Evolutionary conservation across 2,113 vertebrate species (phyloP).

Genomic region (Shinisaurus crocodilurus): DNA sequence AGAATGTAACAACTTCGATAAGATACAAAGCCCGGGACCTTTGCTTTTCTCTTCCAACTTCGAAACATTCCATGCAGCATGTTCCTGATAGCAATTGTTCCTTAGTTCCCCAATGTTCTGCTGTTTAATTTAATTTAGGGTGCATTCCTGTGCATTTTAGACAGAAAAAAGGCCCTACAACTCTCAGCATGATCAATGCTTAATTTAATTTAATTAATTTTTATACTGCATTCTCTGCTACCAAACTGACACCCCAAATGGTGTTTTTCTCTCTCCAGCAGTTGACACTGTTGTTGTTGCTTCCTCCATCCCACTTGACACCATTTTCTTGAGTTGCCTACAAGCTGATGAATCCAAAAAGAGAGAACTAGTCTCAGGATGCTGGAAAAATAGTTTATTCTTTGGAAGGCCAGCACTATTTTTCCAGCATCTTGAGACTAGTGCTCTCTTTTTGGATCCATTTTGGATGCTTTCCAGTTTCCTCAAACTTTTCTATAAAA

Average conservation of each 20-base stretch:
- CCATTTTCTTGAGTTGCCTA: not conserved
- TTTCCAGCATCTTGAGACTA: no score
- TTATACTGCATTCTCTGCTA: not conserved
- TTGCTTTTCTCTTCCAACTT: not conserved
- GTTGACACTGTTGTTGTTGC: not conserved
- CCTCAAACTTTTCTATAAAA: no score
- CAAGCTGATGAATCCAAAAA: not conserved
- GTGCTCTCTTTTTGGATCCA: no score
- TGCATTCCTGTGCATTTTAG: no score
- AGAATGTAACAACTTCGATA: no score
- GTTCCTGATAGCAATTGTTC: not conserved
- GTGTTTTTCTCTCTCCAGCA: not conserved
- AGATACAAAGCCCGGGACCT: not conserved
- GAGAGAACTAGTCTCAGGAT: no score
- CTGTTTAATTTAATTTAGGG: not conserved
- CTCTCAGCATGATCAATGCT: no score
- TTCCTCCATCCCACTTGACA: not conserved
- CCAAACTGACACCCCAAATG: not conserved
- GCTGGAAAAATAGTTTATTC: no score
- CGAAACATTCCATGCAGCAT: not conserved
- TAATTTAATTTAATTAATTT: not conserved
- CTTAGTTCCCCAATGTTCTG: not conserved
- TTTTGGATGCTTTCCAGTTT: no score
- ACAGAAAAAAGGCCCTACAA: no score
- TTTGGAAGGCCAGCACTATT: no score